Conservation (phyloP, 2,888 invertebrate species). For the Autographa gamma region DNA sequence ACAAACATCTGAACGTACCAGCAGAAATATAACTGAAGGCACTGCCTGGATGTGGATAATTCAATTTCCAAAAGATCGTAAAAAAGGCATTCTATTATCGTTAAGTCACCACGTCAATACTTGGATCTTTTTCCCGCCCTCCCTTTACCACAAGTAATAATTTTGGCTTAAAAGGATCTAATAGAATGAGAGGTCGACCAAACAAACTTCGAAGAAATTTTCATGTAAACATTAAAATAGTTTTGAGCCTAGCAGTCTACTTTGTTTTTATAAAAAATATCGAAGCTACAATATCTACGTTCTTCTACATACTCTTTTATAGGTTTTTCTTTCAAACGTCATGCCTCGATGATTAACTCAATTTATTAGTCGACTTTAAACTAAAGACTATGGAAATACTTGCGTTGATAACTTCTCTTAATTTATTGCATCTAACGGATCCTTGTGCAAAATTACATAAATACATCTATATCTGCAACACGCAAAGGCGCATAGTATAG, state of each 20-base stretch:
- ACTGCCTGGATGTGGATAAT: constrained; percentile 83
- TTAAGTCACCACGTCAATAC: constrained; percentile 28
- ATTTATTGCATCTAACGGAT: not conserved
- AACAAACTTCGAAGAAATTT: constrained; percentile 21
- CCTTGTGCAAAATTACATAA: constrained; percentile 24
- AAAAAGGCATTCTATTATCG: constrained; percentile 19
- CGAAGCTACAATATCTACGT: too few species aligned
- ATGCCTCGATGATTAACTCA: too few species aligned
- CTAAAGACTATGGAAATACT: too few species aligned
- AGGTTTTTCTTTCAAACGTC: too few species aligned
- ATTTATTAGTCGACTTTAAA: too few species aligned
- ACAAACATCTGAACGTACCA: constrained; percentile 84
- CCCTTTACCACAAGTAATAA: constrained; percentile 10
- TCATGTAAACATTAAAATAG: constrained; percentile 31
- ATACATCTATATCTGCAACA: constrained; percentile 14
- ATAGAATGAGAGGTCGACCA: constrained; percentile 8
- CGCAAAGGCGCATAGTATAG: constrained; percentile 10
- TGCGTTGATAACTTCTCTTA: constrained; percentile 9
- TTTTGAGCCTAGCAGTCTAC: not conserved
- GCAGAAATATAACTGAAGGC: constrained; percentile 68
- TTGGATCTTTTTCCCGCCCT: constrained; percentile 9
- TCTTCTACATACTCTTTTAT: too few species aligned
- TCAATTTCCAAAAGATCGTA: not conserved
- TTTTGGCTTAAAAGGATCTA: constrained; percentile 27
- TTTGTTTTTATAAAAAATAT: constrained; percentile 3